Base-by-base conservation (phyloP, 2,113 vertebrate genomes). In the Chascanopsetta lugubris region DNA sequence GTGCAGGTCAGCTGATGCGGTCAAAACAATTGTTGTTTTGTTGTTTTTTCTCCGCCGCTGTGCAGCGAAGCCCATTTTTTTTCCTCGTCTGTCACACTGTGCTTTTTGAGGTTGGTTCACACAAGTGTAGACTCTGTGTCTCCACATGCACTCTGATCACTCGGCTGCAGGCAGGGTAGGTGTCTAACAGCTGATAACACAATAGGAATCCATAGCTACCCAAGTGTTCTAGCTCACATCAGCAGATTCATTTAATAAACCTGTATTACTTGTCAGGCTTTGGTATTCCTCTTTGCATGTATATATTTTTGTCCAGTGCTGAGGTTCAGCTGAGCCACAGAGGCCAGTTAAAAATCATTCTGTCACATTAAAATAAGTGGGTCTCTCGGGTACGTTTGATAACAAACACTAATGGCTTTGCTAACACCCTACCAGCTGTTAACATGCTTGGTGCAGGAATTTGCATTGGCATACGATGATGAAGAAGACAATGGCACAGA, bases 21-120 rank as follows among this genome's bases (percentile, higher is more conserved):
- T 68, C 70, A 62, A 80, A 88, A 88, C 89, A 85, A 75, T 72
- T 80, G 74, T 79, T 83, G 73, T 76, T 84, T 78, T 79, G 75
- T 74, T 75, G 69, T 70, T 70, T 60, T 62, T 59, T 48, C 48
- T 58, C 43, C 47, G 53, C 58, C 51, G 46, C 27, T 20, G 45
- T 43, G n/a, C 46, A 12, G 30, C n/a, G n/a, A n/a, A 5, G 65
- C 60, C 42, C 64, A 18, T 73, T 73, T 66, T 62, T 43, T 30
- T 20, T 3, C 45, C 48, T 27, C 22, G 24, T 46, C n/a, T 24
- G 27, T 74, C 57, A 77, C 73, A 65, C 51, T 25, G 47, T 22
- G 9, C 29, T 67, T 79, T 62, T 32, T 21, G 18, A 29, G 34
- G 24, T 25, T 50, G 51, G 20, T 26, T 61, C 46, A 57, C 62